Percentiles rank a stretch among this genome's conserved stretches.
phyloP scores from a whole-genome alignment of 2,113 vertebrate species.

The Melospiza georgiana region DNA sequence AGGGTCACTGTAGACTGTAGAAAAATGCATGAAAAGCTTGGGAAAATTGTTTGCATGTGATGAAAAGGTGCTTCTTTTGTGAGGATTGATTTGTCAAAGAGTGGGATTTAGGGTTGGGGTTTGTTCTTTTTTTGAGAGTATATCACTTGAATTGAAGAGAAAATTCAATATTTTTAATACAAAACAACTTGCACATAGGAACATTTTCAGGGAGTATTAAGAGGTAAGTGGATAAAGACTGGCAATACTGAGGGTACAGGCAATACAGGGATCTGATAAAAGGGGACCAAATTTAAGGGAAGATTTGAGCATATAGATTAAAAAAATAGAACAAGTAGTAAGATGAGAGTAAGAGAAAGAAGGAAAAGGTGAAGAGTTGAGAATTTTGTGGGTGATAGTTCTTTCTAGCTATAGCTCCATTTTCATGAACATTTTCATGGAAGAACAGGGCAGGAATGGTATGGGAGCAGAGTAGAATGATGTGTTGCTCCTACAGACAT shows the following conservation, averaged over 20 bases:
- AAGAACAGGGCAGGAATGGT: background rate
- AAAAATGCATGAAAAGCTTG: background rate
- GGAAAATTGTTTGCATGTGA: background rate
- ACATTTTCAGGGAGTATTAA: background rate
- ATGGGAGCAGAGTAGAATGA: background rate
- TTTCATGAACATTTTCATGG: background rate
- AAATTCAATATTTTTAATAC: background rate
- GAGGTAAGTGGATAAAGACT: background rate
- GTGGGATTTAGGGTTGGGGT: rapidly evolving
- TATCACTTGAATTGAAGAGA: background rate
- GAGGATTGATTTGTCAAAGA: background rate
- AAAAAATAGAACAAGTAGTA: background rate
- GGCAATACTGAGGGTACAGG: background rate
- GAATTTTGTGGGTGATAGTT: background rate
- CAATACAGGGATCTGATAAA: background rate
- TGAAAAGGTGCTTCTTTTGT: background rate
- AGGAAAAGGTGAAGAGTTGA: background rate
- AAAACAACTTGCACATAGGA: background rate
- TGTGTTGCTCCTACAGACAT: background rate
- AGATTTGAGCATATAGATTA: background rate
- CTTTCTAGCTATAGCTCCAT: background rate
- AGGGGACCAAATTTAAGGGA: background rate
- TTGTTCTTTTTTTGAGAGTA: background rate
- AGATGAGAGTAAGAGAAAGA: background rate
- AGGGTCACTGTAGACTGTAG: background rate